phyloP scores from a whole-genome alignment of 2,888 invertebrate genomes.

The Pterostichus madidus region DNA sequence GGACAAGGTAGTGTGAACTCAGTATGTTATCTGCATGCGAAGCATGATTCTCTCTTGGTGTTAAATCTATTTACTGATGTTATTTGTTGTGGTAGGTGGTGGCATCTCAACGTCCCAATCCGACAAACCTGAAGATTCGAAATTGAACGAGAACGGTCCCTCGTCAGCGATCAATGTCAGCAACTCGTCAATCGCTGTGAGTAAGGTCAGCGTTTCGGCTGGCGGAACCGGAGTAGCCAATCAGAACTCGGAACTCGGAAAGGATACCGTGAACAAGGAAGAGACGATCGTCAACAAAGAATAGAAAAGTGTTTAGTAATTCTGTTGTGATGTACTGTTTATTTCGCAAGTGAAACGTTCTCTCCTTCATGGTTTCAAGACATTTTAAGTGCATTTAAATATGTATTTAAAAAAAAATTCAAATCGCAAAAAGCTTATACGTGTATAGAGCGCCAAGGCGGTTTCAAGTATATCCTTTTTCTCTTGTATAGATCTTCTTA shows the following conservation, averaged over 20 bases:
- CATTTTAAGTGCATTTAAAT: conserved; percentile 59
- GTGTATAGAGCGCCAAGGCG: conserved; percentile 51
- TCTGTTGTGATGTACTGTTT: conserved; percentile 36
- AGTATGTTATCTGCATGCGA: conserved; percentile 49
- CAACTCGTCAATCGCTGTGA: conserved; percentile 63
- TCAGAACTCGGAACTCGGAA: conserved; percentile 71
- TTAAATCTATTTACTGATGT: not conserved
- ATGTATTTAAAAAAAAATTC: conserved; percentile 38
- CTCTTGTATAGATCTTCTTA: conserved; percentile 65
- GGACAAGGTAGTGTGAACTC: conserved; percentile 75
- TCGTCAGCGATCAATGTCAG: conserved; percentile 69
- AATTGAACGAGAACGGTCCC: conserved; percentile 72
- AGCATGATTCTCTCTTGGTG: conserved; percentile 20
- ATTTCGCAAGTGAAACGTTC: conserved; percentile 54
- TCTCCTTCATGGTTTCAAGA: conserved; percentile 54
- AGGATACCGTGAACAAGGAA: conserved; percentile 73
- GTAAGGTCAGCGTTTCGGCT: conserved; percentile 59
- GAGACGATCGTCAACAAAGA: conserved; percentile 73
- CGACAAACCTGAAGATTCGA: conserved; percentile 75
- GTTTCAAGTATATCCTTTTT: conserved; percentile 55
- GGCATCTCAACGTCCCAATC: conserved; percentile 72
- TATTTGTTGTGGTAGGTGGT: conserved; percentile 69
- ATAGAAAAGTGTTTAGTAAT: conserved; percentile 51
- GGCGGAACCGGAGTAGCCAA: conserved; percentile 61
- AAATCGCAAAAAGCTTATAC: conserved; percentile 61